Base-by-base conservation (phyloP, 2,797 vertebrate species). In the Ceyx erithaca region DNA sequence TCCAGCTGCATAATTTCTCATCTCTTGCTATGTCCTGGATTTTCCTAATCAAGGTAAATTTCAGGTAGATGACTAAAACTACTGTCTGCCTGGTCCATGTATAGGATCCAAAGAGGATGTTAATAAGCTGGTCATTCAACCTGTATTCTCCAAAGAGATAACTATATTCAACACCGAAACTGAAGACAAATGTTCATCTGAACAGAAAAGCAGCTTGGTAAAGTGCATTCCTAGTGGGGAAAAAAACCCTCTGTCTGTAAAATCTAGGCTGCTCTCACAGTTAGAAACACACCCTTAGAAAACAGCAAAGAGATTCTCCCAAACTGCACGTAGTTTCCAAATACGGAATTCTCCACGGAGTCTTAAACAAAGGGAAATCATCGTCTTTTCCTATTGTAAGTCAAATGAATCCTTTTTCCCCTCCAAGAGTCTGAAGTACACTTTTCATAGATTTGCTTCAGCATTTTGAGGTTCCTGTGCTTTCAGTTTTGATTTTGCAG, bases 281-380 rank as follows among this genome's bases (percentile, higher is more conserved):
- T 51, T 68, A 77, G 35, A 66, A 85, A 80, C 91, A 92, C 86
- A 87, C 43, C 81, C 94, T 85, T 69, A 85, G 81, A 88, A 96
- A 93, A 90, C 46, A 71, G 86, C 68, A 80, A 80, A 75, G 51
- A 88, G 61, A 92, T 93, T 85, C 81, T 90, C 66, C 84, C 91
- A 87, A 80, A 64, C 57, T 14, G 66, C 51, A 41, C 23, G 48
- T 14, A 57, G 49, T 54, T 91, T 91, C 94, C 95, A 92, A 92
- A 94, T 84, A 92, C 92, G 84, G 93, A 92, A 82, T 85, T 77
- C 64, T 90, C 71, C 64, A 55, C 3, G 0, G 22, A 80, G 15
- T 23, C 33, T 84, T 70, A 82, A 81, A 92, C 78, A 94, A 91
- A 94, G 55, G 81, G 86, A 93, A 94, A 90, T 77, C 1, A 75